Evolutionary conservation across 2,797 vertebrate species (phyloP), one percentile per base, ranked within the genome.

Genomic region (Apogon talboti): DNA sequence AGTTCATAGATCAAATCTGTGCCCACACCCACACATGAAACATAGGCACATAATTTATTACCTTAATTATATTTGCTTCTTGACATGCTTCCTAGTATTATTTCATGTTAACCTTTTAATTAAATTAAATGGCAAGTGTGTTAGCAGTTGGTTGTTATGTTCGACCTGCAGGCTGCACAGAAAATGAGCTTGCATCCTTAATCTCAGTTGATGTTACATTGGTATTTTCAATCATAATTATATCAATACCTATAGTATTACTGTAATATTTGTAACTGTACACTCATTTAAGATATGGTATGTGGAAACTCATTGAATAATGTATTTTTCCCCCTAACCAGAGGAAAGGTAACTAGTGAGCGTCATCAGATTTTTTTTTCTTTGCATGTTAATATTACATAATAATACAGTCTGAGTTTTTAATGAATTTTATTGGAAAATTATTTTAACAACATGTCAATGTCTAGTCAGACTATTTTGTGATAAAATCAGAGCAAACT

Each of bases 1-100:
- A 50, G 45, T 49, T 9, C 50, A 44, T 19, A 35, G 15, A 62
- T 61, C 1, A 14, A 43, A 49, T 43, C 24, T 56, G 16, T 16
- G 19, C n/a, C 33, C 41, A 9, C 35, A 11, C 18, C 4, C 19
- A 6, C 42, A 6, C 10, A n/a, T 37, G 11, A 37, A 55, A 18
- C 1, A 54, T 18, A 42, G 8, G 2, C 13, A 49, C 33, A 48
- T 53, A 2, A 63, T 41, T 65, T 16, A 59, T 70, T 19, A 43
- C 10, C 24, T 50, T 73, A 15, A 79, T 72, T 55, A 21, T 5
- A 66, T 74, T 68, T 55, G 7, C 56, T 54, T 71, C 44, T 63
- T 43, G 11, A 13, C 54, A 19, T 57, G 33, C 13, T 54, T 66
- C 54, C 35, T 21, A 6, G 42, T 67, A 15, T 10, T 21, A 43